Conservation (phyloP, 2,888 invertebrate species). For the Erebia aethiops region DNA sequence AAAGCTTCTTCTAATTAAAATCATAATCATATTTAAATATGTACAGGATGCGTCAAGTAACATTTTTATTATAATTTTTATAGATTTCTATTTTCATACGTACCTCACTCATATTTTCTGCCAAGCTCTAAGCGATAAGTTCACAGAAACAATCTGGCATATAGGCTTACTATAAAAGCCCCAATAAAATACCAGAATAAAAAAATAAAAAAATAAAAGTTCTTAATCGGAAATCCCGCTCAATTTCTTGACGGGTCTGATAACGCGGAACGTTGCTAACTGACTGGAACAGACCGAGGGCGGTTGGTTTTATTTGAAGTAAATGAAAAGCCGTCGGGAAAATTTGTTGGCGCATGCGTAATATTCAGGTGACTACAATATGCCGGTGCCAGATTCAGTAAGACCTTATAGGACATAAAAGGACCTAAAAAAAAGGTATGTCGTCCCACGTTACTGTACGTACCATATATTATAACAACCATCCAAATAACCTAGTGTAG, state of each 20-base stretch:
- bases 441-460: too few species aligned
- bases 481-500: too few species aligned
- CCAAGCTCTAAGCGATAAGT: neutral
- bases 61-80: neutral
- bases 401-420: neutral
- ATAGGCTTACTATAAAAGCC: too few species aligned
- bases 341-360: constrained; percentile 16
- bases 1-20: too few species aligned
- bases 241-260: neutral
- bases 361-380: neutral
- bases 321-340: constrained; percentile 9
- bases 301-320: constrained; percentile 5
- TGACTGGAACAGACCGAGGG: constrained; percentile 13
- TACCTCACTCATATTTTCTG: constrained; percentile 2
- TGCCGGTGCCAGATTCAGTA: neutral
- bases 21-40: too few species aligned
- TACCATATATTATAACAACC: too few species aligned
- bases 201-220: too few species aligned
- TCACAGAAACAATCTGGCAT: too few species aligned
- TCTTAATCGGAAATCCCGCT: neutral
- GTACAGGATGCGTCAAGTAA: too few species aligned
- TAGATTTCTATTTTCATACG: neutral
- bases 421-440: too few species aligned
- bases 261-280: constrained; percentile 10
- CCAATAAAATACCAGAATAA: too few species aligned